phyloP scores from a whole-genome alignment of 2,113 vertebrate genomes.

The Heliornis fulica region DNA sequence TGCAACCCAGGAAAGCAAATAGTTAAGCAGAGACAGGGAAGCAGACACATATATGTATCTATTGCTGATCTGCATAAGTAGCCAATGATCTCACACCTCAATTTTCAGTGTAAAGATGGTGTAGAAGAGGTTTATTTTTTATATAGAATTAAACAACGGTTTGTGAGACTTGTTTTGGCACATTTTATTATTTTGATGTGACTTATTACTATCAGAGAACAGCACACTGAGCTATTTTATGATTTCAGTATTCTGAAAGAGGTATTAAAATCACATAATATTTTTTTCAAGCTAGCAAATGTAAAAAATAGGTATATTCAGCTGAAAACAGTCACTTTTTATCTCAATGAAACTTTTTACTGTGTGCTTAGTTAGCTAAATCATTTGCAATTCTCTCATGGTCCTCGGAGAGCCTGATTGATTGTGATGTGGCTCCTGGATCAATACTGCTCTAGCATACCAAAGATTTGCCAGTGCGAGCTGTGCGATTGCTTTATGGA shows the following conservation, averaged over 20 bases:
- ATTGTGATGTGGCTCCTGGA: conserved; percentile 5
- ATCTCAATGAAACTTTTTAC: conserved; percentile 23
- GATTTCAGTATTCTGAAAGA: background rate
- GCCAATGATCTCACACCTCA: background rate
- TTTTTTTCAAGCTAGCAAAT: background rate
- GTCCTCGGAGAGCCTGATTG: background rate
- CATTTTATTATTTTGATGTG: background rate
- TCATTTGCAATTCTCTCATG: conserved; percentile 21
- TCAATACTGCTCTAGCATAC: conserved; percentile 5
- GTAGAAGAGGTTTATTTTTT: background rate
- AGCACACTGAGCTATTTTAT: background rate
- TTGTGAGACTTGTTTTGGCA: background rate
- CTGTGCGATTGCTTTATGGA: background rate
- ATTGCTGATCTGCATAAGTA: background rate
- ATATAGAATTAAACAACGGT: background rate
- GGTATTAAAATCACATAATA: background rate
- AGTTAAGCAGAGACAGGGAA: background rate
- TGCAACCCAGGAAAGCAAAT: background rate
- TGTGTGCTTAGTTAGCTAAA: conserved; percentile 25
- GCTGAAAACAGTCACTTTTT: background rate
- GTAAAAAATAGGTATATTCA: background rate
- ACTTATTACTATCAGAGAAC: background rate
- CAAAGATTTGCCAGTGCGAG: background rate
- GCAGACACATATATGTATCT: background rate
- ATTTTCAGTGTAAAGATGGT: background rate